Percentiles rank a stretch among this genome's conserved stretches.
Conservation (phyloP, 2,888 invertebrate species). For the Platynereis dumerilii region DNA sequence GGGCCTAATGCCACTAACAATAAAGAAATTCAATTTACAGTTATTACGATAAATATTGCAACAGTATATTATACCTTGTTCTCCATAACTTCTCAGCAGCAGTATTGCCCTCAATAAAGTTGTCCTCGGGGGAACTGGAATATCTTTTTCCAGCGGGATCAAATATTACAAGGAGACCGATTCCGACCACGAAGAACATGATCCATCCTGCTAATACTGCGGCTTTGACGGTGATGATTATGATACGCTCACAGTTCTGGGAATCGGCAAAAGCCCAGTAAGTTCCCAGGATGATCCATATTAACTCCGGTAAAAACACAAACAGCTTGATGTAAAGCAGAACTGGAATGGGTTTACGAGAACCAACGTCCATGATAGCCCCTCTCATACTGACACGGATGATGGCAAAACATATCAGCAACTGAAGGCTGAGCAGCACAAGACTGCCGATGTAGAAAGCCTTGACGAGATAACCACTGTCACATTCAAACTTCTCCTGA, state of each 20-base stretch:
- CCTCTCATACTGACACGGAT: constrained; percentile 68
- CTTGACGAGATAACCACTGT: constrained; percentile 76
- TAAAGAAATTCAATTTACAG: no score
- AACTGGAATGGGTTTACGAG: constrained; percentile 74
- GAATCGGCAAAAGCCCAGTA: constrained; percentile 74
- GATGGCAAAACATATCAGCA: constrained; percentile 59
- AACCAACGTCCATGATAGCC: constrained; percentile 77
- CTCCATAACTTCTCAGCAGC: constrained; percentile 20
- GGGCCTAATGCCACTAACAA: no score
- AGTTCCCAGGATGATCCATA: constrained; percentile 81
- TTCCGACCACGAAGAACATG: constrained; percentile 75
- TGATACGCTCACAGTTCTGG: constrained; percentile 42
- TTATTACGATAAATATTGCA: no score
- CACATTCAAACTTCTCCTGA: constrained; percentile 73
- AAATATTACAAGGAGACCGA: constrained; percentile 80
- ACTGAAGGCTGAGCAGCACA: constrained; percentile 51
- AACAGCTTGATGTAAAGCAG: constrained; percentile 73
- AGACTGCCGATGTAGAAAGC: constrained; percentile 74
- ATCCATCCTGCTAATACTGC: constrained; percentile 84
- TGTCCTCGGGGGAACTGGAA: constrained; percentile 1
- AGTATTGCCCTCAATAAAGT: constrained; percentile 1
- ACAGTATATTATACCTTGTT: constrained; percentile 23
- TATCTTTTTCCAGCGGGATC: constrained; percentile 79
- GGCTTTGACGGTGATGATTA: constrained; percentile 65
- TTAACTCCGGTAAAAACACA: constrained; percentile 78